A percentile compares a stretch with the other conserved stretches of the same genome.
phyloP scores from a whole-genome alignment of 2,888 invertebrate genomes.

The Drosophila koepferae region DNA sequence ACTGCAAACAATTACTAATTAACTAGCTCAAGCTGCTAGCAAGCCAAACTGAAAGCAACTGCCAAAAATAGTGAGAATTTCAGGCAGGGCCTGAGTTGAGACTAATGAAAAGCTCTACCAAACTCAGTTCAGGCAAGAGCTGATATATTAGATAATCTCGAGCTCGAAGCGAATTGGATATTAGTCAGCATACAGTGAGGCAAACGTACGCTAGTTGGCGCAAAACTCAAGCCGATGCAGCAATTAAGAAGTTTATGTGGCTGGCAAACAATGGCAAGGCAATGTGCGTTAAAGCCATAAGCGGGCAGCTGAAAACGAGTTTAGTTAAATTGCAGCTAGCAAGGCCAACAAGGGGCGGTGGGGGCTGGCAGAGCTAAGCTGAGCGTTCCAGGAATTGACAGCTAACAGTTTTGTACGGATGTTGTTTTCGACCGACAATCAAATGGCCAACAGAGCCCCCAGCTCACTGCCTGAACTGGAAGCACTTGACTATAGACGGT shows the following conservation, averaged over 20 bases:
- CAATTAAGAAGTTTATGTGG: slow-evolving; percentile 4
- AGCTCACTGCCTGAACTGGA: neutral
- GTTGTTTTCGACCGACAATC: slow-evolving; percentile 38
- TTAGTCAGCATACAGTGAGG: neutral
- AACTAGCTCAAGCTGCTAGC: too few relatives aligned
- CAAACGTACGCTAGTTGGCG: too few relatives aligned
- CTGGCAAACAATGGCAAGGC: neutral
- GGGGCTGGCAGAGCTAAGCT: slow-evolving; percentile 48
- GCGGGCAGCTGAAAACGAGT: neutral
- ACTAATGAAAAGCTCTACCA: too few relatives aligned
- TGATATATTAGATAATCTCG: too few relatives aligned
- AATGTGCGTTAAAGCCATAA: neutral
- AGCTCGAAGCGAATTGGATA: neutral
- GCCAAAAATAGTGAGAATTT: too few relatives aligned
- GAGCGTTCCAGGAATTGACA: slow-evolving; percentile 41
- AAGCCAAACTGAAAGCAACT: too few relatives aligned
- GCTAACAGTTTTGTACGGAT: slow-evolving; percentile 20
- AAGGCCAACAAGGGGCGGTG: slow-evolving; percentile 16
- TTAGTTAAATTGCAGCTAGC: slow-evolving; percentile 23
- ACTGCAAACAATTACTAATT: too few relatives aligned
- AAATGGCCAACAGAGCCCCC: slow-evolving; percentile 35
- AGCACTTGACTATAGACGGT: slow-evolving; percentile 36
- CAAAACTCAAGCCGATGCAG: neutral
- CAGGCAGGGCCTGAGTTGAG: too few relatives aligned
- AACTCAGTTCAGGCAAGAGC: too few relatives aligned